phyloP scores from a whole-genome alignment of 2,888 invertebrate species.

The Andrena flavipes region DNA sequence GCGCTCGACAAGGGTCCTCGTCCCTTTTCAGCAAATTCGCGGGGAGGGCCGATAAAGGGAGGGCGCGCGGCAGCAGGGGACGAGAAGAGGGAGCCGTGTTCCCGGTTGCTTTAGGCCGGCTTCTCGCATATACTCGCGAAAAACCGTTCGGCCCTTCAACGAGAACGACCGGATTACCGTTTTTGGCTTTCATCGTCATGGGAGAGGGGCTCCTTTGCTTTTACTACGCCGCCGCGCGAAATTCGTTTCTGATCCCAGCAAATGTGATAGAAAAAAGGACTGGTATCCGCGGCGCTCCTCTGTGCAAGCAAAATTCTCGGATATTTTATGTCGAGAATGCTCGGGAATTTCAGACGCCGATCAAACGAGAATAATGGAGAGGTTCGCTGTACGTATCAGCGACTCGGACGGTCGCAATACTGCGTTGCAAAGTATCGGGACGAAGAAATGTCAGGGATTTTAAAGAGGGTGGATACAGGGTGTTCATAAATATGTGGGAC shows the following conservation, averaged over 20 bases:
- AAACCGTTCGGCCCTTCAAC: slow-evolving; percentile 61
- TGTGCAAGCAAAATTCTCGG: slow-evolving; percentile 17
- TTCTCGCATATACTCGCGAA: slow-evolving; percentile 56
- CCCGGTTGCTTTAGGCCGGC: slow-evolving; percentile 58
- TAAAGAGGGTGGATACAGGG: no score
- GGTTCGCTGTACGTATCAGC: not conserved
- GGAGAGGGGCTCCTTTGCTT: slow-evolving; percentile 34
- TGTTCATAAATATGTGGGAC: no score
- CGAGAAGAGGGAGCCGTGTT: slow-evolving; percentile 29
- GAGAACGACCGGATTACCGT: slow-evolving; percentile 77
- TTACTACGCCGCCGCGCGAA: slow-evolving; percentile 52
- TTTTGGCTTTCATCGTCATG: slow-evolving; percentile 65
- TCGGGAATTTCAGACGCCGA: not conserved
- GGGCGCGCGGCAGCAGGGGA: slow-evolving; percentile 26
- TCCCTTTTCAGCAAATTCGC: slow-evolving; percentile 70
- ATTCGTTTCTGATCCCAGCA: slow-evolving; percentile 77
- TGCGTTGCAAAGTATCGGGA: no score
- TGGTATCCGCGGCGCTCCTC: slow-evolving; percentile 17
- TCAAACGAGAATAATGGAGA: slow-evolving; percentile 4
- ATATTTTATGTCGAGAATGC: slow-evolving; percentile 31
- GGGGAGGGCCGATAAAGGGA: slow-evolving; percentile 64
- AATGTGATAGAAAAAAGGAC: slow-evolving; percentile 73
- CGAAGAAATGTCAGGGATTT: no score
- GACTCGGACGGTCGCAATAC: no score
- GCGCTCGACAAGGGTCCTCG: slow-evolving; percentile 26